These are phyloP conservation scores for Drepana falcataria DNA, from an alignment of 2,888 invertebrate genomes.

Conservation along the genomic window DNA sequence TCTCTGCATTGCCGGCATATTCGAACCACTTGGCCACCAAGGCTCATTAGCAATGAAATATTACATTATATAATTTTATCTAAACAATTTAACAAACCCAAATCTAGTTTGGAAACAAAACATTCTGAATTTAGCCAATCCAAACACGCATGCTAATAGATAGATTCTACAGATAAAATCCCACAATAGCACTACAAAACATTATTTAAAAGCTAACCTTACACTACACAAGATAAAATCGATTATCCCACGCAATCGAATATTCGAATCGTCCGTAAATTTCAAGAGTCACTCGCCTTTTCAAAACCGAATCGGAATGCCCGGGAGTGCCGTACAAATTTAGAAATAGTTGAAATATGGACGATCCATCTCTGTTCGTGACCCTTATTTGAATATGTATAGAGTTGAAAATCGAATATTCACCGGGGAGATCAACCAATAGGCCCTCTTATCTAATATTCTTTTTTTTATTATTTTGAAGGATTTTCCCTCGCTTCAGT, in stretches of 20 bases:
- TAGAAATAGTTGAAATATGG: conserved; percentile 51
- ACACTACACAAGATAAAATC: conserved; percentile 22
- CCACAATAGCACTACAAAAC: conserved; percentile 17
- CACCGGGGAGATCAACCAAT: conserved; percentile 7
- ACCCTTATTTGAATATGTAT: conserved; percentile 9
- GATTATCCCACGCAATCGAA: conserved; percentile 27
- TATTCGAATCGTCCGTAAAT: conserved; percentile 42
- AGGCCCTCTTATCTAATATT: conserved; percentile 10
- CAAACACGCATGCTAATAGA: conserved; percentile 26
- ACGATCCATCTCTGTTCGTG: conserved; percentile 16
- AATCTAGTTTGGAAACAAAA: conserved; percentile 3
- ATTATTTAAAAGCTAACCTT: conserved; percentile 13
- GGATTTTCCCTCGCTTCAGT: conserved; percentile 30
- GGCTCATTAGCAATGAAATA: too few relatives aligned
- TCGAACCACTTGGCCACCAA: too few relatives aligned
- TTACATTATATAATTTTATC: too few relatives aligned
- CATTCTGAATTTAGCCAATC: conserved; percentile 9
- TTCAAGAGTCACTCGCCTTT: conserved; percentile 57
- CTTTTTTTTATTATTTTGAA: conserved; percentile 25
- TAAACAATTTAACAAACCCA: not conserved
- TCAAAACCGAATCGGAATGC: conserved; percentile 56
- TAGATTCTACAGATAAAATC: conserved; percentile 32
- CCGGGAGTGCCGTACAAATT: conserved; percentile 48
- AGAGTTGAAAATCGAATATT: conserved; percentile 19
- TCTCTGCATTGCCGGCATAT: too few relatives aligned